phyloP scores from a whole-genome alignment of 2,797 vertebrate species.

The Toxotes lorentzi region DNA sequence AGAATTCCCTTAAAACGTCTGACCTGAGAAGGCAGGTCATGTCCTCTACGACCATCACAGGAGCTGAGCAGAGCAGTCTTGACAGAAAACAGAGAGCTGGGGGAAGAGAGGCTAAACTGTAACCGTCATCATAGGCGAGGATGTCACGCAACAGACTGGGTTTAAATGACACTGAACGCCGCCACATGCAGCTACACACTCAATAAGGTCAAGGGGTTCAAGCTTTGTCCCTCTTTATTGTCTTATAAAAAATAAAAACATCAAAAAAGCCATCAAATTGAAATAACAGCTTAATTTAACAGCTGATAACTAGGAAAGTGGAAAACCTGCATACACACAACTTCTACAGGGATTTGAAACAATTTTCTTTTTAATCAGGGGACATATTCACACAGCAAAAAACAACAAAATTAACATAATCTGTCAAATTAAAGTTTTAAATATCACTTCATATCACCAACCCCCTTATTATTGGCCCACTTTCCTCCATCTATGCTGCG shows the following conservation, averaged over 20 bases:
- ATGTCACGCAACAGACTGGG: background rate
- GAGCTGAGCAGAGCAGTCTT: slow-evolving; percentile 13
- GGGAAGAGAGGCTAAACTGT: slow-evolving; percentile 20
- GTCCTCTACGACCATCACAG: slow-evolving; percentile 9
- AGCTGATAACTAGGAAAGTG: background rate
- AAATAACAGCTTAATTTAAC: background rate
- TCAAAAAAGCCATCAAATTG: background rate
- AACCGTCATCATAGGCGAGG: background rate
- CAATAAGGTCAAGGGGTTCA: background rate
- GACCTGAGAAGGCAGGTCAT: slow-evolving; percentile 26
- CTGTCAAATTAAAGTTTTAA: background rate
- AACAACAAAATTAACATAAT: background rate
- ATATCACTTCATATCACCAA: background rate
- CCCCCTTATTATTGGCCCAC: background rate
- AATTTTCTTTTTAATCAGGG: background rate
- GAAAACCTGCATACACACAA: no score
- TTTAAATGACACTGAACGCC: slow-evolving; percentile 17
- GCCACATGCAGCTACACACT: slow-evolving; percentile 3
- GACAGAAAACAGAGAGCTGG: slow-evolving; percentile 11
- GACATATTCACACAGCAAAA: background rate
- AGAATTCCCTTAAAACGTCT: slow-evolving; percentile 35
- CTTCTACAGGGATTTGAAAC: no score
- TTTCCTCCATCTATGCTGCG: background rate
- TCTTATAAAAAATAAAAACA: background rate
- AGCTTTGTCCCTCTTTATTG: background rate